A percentile compares a stretch with the other conserved stretches of the same genome.
Conservation (phyloP, 2,113 vertebrate species). For the Clinocottus analis region DNA sequence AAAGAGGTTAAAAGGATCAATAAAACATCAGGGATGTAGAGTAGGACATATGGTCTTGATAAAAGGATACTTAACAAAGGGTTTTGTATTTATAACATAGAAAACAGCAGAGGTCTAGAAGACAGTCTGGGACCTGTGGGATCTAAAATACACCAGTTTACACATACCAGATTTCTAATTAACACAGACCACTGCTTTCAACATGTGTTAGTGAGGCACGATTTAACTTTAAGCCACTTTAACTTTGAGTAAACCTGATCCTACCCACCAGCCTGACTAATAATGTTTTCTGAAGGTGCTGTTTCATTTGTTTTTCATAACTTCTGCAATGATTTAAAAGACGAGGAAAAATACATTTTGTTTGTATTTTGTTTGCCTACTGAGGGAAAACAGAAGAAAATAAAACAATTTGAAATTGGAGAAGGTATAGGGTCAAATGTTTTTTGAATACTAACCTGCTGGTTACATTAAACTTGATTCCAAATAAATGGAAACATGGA, state of each 20-base stretch:
- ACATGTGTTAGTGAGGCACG: background rate
- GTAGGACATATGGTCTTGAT: conserved; percentile 9
- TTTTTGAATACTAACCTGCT: background rate
- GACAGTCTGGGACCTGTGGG: conserved; percentile 14
- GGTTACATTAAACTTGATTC: conserved; percentile 1
- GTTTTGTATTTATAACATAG: background rate
- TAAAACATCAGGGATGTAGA: background rate
- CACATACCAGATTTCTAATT: background rate
- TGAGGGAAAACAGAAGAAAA: background rate
- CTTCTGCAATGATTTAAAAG: background rate
- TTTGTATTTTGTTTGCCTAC: background rate
- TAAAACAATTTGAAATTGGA: conserved; percentile 12
- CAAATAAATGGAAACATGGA: conserved; percentile 26
- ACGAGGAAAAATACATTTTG: conserved; percentile 8
- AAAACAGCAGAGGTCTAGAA: conserved; percentile 2
- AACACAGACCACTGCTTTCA: background rate
- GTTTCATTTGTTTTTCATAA: conserved; percentile 33
- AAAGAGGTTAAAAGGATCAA: background rate
- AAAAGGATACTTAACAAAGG: background rate
- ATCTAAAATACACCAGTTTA: background rate
- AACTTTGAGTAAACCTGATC: background rate
- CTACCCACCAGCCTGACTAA: background rate
- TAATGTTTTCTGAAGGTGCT: background rate
- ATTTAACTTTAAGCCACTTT: background rate
- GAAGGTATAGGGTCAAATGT: conserved; percentile 29